These are phyloP conservation scores for Euwallacea similis DNA, from an alignment of 1,140 invertebrate species.

Conservation along the genomic window DNA sequence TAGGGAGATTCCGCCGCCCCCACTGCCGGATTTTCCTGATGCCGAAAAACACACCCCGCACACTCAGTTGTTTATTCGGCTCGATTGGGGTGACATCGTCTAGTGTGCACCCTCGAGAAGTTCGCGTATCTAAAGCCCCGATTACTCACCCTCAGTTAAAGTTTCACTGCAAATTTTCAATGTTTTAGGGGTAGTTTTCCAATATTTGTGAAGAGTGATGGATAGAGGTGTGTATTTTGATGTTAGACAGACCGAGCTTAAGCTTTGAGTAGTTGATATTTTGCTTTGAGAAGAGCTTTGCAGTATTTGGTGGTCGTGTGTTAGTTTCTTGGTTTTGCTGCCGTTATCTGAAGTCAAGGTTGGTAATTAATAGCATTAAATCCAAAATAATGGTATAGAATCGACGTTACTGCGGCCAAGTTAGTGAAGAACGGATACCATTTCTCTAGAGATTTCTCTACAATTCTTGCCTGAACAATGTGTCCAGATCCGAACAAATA, in stretches of 20 bases:
- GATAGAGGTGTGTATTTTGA: conserved; percentile 10
- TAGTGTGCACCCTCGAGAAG: not conserved
- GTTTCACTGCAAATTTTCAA: too few species aligned
- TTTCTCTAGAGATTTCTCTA: too few species aligned
- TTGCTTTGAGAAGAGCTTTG: not conserved
- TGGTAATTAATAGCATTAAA: not conserved
- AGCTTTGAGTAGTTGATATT: conserved; percentile 5
- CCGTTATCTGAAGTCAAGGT: not conserved
- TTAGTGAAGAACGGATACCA: too few species aligned
- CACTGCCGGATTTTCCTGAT: conserved; percentile 28
- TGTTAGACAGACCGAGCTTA: conserved; percentile 13
- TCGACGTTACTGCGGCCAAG: too few species aligned
- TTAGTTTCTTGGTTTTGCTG: conserved; percentile 8
- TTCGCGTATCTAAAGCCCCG: too few species aligned
- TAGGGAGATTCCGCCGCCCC: conserved; percentile 25
- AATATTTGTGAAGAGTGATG: not conserved
- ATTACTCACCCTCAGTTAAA: too few species aligned
- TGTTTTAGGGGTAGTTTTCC: not conserved
- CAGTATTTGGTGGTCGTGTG: not conserved
- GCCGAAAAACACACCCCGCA: conserved; percentile 32
- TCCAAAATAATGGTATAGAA: too few species aligned
- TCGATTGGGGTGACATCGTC: conserved; percentile 24
- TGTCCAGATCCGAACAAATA: too few species aligned
- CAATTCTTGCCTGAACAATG: too few species aligned
- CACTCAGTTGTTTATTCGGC: conserved; percentile 31